These are phyloP conservation scores for Camponotus floridanus DNA, from an alignment of 1,140 invertebrate genomes.

Conservation along the genomic window DNA sequence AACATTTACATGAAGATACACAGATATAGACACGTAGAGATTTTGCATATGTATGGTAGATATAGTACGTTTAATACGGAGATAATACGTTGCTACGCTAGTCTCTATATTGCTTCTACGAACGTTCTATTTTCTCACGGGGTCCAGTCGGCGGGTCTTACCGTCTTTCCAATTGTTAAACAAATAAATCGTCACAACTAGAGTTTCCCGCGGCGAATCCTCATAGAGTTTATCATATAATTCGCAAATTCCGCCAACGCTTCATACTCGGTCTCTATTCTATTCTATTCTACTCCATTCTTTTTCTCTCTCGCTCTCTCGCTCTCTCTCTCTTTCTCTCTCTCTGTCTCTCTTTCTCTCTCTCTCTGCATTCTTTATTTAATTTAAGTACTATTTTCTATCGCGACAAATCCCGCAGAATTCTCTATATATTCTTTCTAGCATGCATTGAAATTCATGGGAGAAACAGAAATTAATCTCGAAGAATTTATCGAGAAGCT, in stretches of 20 bases:
- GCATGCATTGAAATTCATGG: neutral
- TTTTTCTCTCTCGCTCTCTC: neutral
- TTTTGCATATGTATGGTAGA: neutral
- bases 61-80: conserved; percentile 18
- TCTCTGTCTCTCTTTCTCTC: neutral
- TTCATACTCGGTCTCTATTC: conserved; percentile 48
- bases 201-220: conserved; percentile 81
- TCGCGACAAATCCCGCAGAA: conserved; percentile 18
- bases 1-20: conserved; percentile 41
- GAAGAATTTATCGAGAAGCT: conserved; percentile 42
- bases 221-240: conserved; percentile 78
- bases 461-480: conserved; percentile 30
- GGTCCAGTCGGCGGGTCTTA: conserved; percentile 23
- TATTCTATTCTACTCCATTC: neutral
- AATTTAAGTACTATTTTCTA: conserved; percentile 28
- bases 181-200: conserved; percentile 42
- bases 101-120: conserved; percentile 77
- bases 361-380: conserved; percentile 12
- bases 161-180: neutral
- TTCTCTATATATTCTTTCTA: conserved; percentile 43
- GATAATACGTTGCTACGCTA: conserved; percentile 48
- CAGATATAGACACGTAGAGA: conserved; percentile 39
- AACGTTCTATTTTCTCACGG: conserved; percentile 64
- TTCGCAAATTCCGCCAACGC: conserved; percentile 75
- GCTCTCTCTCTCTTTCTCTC: neutral